Conservation (phyloP, 2,888 invertebrate genomes). For the Polyploca ridens region DNA sequence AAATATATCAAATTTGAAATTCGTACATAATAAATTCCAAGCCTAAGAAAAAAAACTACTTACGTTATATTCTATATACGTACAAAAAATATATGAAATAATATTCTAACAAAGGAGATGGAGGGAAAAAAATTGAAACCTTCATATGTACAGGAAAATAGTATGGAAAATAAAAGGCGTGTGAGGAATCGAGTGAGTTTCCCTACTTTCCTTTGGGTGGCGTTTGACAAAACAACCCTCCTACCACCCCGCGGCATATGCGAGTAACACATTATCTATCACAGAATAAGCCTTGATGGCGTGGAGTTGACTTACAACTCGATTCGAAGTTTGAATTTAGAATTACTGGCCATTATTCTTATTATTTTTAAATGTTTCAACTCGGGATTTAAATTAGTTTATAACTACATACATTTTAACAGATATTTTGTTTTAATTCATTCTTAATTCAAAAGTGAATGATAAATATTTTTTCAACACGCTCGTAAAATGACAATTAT, state of each 20-base stretch:
- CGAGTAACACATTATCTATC: slow-evolving; percentile 81
- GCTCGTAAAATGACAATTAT: too few species aligned
- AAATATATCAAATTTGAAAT: not conserved
- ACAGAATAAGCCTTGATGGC: slow-evolving; percentile 51
- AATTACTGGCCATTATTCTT: not conserved
- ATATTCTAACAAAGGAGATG: slow-evolving; percentile 26
- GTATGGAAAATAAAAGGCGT: slow-evolving; percentile 34
- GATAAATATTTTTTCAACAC: too few species aligned
- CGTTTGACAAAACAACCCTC: slow-evolving; percentile 79
- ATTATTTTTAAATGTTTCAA: slow-evolving; percentile 5
- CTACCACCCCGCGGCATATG: slow-evolving; percentile 59
- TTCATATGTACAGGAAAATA: slow-evolving; percentile 12
- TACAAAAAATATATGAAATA: slow-evolving; percentile 34
- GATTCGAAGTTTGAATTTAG: not conserved
- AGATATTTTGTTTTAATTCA: too few species aligned
- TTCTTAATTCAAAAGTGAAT: too few species aligned
- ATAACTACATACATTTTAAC: too few species aligned
- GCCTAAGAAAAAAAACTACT: not conserved
- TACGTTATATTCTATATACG: slow-evolving; percentile 30
- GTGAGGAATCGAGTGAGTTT: slow-evolving; percentile 47
- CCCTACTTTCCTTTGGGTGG: slow-evolving; percentile 61
- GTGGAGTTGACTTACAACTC: slow-evolving; percentile 50
- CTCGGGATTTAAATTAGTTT: not conserved
- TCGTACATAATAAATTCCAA: not conserved
- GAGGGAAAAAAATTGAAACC: slow-evolving; percentile 37